Percentiles rank a stretch among this genome's conserved stretches.
phyloP scores from a whole-genome alignment of 1,140 invertebrate species.

The Eumeta japonica region DNA sequence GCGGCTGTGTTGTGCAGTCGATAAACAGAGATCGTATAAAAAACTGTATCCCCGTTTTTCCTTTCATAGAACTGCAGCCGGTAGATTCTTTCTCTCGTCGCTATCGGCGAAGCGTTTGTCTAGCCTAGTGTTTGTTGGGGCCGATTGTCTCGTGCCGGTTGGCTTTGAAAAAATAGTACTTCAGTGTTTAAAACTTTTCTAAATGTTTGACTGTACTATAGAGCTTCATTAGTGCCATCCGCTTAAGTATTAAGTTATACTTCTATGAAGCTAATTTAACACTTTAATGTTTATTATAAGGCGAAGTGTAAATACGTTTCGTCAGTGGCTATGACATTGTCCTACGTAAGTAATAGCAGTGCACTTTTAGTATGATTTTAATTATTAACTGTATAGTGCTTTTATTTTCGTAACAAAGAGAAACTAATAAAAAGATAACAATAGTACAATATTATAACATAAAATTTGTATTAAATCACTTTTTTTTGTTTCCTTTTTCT shows the following conservation, averaged over 20 bases:
- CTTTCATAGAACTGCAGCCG: not conserved
- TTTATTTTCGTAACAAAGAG: conserved; percentile 21
- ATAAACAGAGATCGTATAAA: conserved; percentile 55
- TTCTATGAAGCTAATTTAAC: no score
- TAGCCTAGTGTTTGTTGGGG: not conserved
- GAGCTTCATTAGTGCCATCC: no score
- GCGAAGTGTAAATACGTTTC: no score
- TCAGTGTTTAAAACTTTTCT: no score
- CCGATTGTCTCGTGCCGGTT: no score
- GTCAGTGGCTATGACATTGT: conserved; percentile 55
- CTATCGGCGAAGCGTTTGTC: not conserved
- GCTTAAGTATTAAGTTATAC: no score
- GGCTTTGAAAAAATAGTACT: no score
- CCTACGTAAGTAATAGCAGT: conserved; percentile 41
- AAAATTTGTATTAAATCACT: not conserved
- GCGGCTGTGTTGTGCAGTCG: conserved; percentile 49
- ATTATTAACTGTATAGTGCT: conserved; percentile 20
- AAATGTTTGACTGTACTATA: no score
- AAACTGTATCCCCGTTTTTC: conserved; percentile 24
- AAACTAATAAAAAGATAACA: not conserved
- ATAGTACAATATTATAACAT: not conserved
- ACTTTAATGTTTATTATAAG: no score
- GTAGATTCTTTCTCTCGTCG: not conserved
- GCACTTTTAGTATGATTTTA: conserved; percentile 6
- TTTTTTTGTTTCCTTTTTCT: not conserved